Evolutionary conservation across 2,888 invertebrate genomes (phyloP).

Genomic region (Idaea straminata): DNA sequence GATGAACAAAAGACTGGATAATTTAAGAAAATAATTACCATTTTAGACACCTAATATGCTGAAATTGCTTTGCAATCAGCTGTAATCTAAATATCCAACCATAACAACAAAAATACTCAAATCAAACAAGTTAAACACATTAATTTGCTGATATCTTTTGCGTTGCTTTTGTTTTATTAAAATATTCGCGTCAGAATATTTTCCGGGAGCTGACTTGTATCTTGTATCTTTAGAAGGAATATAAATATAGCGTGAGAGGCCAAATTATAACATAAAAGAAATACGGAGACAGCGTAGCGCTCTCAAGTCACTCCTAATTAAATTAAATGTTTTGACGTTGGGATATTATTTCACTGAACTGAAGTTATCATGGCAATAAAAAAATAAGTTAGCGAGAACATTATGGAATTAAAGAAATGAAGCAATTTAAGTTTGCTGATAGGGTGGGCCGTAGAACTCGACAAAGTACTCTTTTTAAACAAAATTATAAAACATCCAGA

Average conservation of each 20-base stretch:
- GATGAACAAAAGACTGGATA: slow-evolving; percentile 1
- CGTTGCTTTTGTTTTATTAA: background rate
- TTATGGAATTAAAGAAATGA: background rate
- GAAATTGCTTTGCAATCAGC: background rate
- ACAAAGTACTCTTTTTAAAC: too few relatives aligned
- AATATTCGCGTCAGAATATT: background rate
- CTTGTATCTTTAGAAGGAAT: slow-evolving; percentile 1
- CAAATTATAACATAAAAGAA: slow-evolving; percentile 4
- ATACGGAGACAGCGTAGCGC: slow-evolving; percentile 1
- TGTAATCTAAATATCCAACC: background rate
- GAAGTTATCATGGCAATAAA: slow-evolving; percentile 24
- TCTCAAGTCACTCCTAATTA: slow-evolving; percentile 13
- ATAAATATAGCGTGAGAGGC: slow-evolving; percentile 3
- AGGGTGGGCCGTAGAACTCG: too few relatives aligned
- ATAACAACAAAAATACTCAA: background rate
- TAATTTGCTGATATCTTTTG: background rate
- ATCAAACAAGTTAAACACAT: background rate
- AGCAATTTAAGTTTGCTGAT: background rate
- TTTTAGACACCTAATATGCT: background rate
- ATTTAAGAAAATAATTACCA: slow-evolving; percentile 1
- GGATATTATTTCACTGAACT: slow-evolving; percentile 27
- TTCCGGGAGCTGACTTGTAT: background rate
- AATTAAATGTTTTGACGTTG: slow-evolving; percentile 27
- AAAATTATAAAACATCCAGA: too few relatives aligned
- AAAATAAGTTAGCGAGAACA: slow-evolving; percentile 17